Percentiles rank a stretch among this genome's conserved stretches.
Conservation (phyloP, 2,797 vertebrate genomes). For the Mormyrus proboscirostris region DNA sequence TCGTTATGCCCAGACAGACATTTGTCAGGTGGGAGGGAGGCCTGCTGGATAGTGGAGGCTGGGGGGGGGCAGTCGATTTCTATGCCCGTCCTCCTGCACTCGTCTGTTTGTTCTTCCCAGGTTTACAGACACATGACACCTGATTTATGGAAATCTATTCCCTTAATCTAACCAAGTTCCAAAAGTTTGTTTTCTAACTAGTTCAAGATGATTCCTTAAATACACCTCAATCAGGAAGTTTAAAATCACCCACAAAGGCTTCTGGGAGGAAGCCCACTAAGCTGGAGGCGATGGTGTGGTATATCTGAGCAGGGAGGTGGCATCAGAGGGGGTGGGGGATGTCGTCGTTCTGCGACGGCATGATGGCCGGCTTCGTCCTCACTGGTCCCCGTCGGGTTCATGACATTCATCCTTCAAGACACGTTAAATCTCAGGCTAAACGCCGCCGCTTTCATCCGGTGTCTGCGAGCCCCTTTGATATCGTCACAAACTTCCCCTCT, state of each 20-base stretch:
- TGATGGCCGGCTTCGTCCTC: too few relatives aligned
- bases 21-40: background rate
- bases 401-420: background rate
- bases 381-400: background rate
- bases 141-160: slow-evolving; percentile 13
- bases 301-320: background rate
- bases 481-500: background rate
- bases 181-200: background rate
- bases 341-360: background rate
- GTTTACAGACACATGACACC: background rate
- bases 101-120: too few relatives aligned
- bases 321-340: background rate
- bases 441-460: background rate
- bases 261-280: background rate
- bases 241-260: background rate
- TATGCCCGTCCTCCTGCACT: background rate
- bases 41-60: background rate
- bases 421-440: background rate
- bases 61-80: background rate
- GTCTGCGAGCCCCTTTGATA: background rate
- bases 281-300: background rate
- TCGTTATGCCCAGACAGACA: slow-evolving; percentile 10
- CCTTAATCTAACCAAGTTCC: background rate
- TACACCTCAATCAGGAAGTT: background rate
- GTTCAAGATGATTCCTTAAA: background rate